Evolutionary conservation across 1,140 invertebrate species (phyloP).

Genomic region (Phocides pigmalion): DNA sequence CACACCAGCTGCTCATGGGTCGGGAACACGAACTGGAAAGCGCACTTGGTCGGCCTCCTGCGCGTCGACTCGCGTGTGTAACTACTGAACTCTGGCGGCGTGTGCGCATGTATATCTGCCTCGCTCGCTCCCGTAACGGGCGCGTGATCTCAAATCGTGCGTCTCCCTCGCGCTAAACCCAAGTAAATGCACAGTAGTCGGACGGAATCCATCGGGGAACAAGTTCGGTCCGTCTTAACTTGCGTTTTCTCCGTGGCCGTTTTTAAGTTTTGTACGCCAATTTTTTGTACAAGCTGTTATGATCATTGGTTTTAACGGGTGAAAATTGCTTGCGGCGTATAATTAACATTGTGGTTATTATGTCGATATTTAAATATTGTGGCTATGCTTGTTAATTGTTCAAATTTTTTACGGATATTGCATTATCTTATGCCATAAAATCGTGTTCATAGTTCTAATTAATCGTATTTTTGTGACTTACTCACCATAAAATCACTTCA

Average conservation of each 20-base stretch:
- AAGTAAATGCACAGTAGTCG: constrained; percentile 76
- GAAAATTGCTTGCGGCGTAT: constrained; percentile 58
- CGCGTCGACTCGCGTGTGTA: constrained; percentile 57
- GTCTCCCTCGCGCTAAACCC: constrained; percentile 50
- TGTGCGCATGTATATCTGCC: constrained; percentile 61
- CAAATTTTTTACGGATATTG: constrained; percentile 7
- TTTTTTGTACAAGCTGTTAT: constrained; percentile 65
- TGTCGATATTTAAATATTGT: constrained; percentile 21
- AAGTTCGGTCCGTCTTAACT: constrained; percentile 74
- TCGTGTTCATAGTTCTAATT: neutral
- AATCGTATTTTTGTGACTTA: neutral
- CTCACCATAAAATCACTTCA: neutral
- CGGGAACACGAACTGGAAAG: constrained; percentile 76
- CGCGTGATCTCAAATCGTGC: constrained; percentile 15
- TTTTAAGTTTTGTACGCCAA: constrained; percentile 64
- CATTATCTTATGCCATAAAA: neutral
- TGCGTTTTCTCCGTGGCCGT: constrained; percentile 67
- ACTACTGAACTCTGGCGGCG: constrained; percentile 66
- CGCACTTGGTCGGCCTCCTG: constrained; percentile 62
- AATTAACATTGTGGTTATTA: constrained; percentile 51
- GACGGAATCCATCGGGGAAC: constrained; percentile 69
- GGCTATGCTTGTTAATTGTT: neutral
- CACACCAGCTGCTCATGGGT: constrained; percentile 70
- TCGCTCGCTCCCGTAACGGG: constrained; percentile 40
- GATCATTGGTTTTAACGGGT: constrained; percentile 64